Evolutionary conservation across 2,797 vertebrate genomes (phyloP).

Genomic region (Mallotus villosus): DNA sequence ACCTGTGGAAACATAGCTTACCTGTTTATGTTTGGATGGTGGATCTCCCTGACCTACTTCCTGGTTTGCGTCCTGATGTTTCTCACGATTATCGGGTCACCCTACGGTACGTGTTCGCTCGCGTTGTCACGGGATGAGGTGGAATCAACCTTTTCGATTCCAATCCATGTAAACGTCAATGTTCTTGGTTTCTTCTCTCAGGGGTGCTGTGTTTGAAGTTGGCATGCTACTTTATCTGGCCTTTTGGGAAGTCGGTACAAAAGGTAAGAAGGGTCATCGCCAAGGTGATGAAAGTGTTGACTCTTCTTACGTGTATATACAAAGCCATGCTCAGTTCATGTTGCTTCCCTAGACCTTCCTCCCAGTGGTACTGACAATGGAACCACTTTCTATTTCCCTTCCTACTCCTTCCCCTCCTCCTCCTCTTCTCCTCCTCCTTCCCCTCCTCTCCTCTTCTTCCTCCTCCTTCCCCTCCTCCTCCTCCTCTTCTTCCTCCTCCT

Average conservation of each 20-base stretch:
- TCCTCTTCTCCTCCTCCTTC: not conserved
- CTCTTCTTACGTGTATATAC: not conserved
- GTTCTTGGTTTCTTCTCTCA: conserved; percentile 33
- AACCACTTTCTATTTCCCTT: not conserved
- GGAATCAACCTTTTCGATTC: too few relatives aligned
- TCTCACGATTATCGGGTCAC: conserved; percentile 72
- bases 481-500: not conserved
- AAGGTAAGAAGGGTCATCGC: conserved; percentile 58
- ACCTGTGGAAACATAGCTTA: conserved; percentile 81
- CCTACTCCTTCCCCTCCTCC: not conserved
- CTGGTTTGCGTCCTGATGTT: conserved; percentile 80
- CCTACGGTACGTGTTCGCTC: conserved; percentile 75
- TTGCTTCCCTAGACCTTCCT: not conserved
- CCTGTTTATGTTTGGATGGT: conserved; percentile 86
- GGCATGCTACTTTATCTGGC: conserved; percentile 82
- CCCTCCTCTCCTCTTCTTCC: too few relatives aligned
- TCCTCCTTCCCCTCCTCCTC: not conserved
- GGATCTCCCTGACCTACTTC: conserved; percentile 80
- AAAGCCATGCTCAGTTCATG: not conserved
- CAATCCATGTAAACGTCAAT: not conserved
- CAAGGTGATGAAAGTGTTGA: not conserved
- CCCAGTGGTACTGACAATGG: not conserved
- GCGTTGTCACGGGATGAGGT: not conserved
- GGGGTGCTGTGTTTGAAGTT: conserved; percentile 79
- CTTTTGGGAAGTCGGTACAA: conserved; percentile 82